A percentile compares a stretch with the other conserved stretches of the same genome.
Conservation (phyloP, 2,888 invertebrate species). For the Andrena bicolor region DNA sequence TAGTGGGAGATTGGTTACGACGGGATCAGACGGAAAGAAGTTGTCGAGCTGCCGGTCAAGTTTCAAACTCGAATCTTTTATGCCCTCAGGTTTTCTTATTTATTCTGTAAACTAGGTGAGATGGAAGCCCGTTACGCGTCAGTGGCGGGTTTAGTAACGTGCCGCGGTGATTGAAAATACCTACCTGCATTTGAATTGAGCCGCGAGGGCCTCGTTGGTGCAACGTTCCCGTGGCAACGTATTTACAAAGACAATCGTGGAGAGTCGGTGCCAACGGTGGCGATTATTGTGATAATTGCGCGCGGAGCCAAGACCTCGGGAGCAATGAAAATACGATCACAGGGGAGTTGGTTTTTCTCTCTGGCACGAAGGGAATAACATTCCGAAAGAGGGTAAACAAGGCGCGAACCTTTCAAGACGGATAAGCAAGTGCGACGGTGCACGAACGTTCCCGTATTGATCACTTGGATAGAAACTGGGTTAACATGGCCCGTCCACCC, state of each 20-base stretch:
- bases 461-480: constrained; percentile 76
- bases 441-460: constrained; percentile 76
- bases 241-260: constrained; percentile 17
- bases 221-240: too few species aligned
- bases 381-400: constrained; percentile 58
- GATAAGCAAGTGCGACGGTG: constrained; percentile 73
- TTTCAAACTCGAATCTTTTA: too few species aligned
- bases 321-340: constrained; percentile 19
- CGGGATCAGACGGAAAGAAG: not conserved
- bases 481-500: constrained; percentile 75
- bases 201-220: not conserved
- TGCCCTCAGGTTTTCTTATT: too few species aligned
- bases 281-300: constrained; percentile 23
- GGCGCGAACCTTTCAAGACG: constrained; percentile 68
- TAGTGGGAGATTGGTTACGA: too few species aligned
- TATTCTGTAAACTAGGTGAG: not conserved
- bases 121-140: not conserved
- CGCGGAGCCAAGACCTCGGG: not conserved
- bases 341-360: not conserved
- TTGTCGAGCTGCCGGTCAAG: not conserved
- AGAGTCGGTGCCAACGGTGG: not conserved
- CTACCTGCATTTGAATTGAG: not conserved
- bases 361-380: constrained; percentile 46
- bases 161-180: not conserved
- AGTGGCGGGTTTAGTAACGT: not conserved